Evolutionary conservation across 2,888 invertebrate species (phyloP).

Genomic region (Troglohyphantes excavatus): DNA sequence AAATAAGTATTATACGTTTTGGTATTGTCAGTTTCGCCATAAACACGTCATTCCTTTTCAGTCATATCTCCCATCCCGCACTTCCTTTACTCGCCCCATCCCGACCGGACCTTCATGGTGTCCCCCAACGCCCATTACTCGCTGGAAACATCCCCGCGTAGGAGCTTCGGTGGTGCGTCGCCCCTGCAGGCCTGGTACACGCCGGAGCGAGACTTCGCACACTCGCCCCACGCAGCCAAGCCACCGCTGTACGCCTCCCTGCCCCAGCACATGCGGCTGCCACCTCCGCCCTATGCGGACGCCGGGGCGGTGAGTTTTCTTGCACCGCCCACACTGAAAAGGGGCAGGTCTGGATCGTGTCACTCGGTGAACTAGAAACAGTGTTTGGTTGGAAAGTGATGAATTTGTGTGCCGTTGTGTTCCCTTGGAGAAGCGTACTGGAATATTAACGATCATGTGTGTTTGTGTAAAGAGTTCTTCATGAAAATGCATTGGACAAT

Average conservation of each 20-base stretch:
- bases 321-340: background rate
- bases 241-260: background rate
- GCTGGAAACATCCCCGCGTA: background rate
- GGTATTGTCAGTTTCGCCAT: too few relatives aligned
- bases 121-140: background rate
- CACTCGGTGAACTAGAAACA: background rate
- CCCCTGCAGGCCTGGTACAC: background rate
- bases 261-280: background rate
- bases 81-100: background rate
- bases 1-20: too few relatives aligned
- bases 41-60: background rate
- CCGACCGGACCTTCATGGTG: background rate
- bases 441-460: too few relatives aligned
- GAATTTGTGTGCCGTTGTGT: too few relatives aligned
- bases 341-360: background rate
- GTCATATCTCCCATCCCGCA: background rate
- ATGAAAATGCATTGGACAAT: too few relatives aligned
- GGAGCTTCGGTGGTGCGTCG: background rate
- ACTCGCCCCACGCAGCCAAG: background rate
- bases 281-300: background rate
- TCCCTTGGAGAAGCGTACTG: too few relatives aligned
- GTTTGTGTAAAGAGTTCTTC: too few relatives aligned
- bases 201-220: background rate
- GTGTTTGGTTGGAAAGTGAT: too few relatives aligned
- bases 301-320: background rate